Conservation (phyloP, 2,797 vertebrate species). For the Peromyscus attwateri region DNA sequence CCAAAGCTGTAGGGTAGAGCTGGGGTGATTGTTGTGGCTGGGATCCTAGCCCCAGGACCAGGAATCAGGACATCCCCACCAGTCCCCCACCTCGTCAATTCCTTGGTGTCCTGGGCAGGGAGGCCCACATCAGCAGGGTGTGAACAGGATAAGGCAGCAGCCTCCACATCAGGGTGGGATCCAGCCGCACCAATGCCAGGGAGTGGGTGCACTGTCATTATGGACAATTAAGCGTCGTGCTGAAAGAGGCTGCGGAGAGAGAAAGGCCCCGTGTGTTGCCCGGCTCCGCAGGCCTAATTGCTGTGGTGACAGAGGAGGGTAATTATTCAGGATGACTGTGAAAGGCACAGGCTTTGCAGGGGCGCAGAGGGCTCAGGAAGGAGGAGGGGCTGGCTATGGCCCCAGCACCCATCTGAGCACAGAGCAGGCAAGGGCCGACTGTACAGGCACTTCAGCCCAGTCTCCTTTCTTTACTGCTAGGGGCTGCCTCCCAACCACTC, state of each 20-base stretch:
- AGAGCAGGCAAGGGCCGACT: neutral
- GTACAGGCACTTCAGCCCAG: fast-evolving
- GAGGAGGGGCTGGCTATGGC: neutral
- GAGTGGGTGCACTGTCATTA: neutral
- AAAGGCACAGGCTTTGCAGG: neutral
- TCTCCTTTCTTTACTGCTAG: neutral
- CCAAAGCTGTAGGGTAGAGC: neutral
- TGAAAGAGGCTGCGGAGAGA: neutral
- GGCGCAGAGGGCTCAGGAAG: neutral
- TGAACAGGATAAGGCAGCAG: neutral
- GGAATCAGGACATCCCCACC: neutral
- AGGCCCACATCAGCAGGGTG: neutral
- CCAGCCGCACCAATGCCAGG: fast-evolving
- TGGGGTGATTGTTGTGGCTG: neutral
- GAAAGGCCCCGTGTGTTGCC: neutral
- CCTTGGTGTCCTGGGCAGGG: neutral
- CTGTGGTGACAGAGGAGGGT: neutral
- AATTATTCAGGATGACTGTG: neutral
- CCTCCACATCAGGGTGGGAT: fast-evolving
- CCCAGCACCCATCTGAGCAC: neutral
- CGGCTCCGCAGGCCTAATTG: neutral
- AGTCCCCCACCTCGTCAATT: neutral
- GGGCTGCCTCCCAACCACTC: neutral
- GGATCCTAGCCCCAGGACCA: neutral
- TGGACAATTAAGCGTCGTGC: neutral